Percentiles rank a stretch among this genome's conserved stretches.
These are phyloP conservation scores for Porites evermanni DNA, from an alignment of 92 coral and sea anemone genomes.

Conservation along the genomic window DNA sequence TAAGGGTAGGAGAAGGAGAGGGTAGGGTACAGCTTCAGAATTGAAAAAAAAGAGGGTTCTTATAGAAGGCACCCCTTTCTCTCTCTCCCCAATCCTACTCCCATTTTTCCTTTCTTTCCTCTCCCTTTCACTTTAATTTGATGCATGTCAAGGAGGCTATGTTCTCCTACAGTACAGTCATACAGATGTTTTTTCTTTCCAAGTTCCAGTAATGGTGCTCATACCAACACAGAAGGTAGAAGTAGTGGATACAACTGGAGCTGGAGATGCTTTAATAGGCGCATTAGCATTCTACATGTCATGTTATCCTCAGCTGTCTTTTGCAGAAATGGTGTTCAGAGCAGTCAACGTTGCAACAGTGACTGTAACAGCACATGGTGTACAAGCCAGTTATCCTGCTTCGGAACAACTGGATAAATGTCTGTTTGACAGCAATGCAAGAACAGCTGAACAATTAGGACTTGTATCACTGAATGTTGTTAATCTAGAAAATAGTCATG, in stretches of 20 bases:
- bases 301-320: conserved; percentile 77
- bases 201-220: conserved; percentile 59
- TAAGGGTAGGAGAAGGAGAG: no score
- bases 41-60: no score
- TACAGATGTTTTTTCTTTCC: conserved; percentile 3
- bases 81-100: no score
- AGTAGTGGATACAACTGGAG: conserved; percentile 92
- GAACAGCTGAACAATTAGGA: conserved; percentile 19
- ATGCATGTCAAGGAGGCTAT: no score
- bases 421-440: conserved; percentile 54
- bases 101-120: no score
- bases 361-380: conserved; percentile 85
- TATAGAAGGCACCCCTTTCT: no score
- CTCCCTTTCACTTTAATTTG: no score
- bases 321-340: conserved; percentile 78
- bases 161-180: background rate
- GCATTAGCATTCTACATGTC: conserved; percentile 86
- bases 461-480: conserved; percentile 7
- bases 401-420: conserved; percentile 64
- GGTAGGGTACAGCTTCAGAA: no score
- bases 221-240: conserved; percentile 62
- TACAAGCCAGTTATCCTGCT: conserved; percentile 88
- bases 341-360: conserved; percentile 84
- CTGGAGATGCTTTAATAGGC: conserved; percentile 89
- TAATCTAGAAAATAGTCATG: background rate